Evolutionary conservation across 64 coral and sea anemone species (phyloP).

Genomic region (Pachyseris speciosa): DNA sequence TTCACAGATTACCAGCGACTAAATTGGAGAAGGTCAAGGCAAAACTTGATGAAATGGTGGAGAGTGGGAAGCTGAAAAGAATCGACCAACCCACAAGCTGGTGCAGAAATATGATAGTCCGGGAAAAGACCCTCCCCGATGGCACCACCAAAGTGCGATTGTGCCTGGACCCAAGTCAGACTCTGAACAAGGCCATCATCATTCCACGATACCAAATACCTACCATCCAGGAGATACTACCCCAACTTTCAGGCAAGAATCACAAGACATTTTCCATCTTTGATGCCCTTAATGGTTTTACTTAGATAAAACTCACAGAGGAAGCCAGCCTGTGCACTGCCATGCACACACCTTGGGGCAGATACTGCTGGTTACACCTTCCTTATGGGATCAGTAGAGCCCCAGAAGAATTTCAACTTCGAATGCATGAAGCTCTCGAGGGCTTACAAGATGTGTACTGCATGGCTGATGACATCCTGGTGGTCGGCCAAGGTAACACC

Average conservation of each 20-base stretch:
- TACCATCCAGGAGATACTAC: slow-evolving; percentile 40
- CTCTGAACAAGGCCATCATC: slow-evolving; percentile 50
- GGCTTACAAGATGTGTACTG: too few relatives aligned
- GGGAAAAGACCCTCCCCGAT: slow-evolving; percentile 1
- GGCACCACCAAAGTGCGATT: slow-evolving; percentile 30
- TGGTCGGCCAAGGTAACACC: slow-evolving; percentile 17
- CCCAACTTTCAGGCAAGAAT: slow-evolving; percentile 26
- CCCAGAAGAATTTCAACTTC: slow-evolving; percentile 40
- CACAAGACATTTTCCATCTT: too few relatives aligned
- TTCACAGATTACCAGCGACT: too few relatives aligned
- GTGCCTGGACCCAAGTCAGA: slow-evolving; percentile 48
- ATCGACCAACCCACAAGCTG: too few relatives aligned
- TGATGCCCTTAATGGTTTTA: slow-evolving; percentile 39
- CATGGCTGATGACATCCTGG: slow-evolving; percentile 43
- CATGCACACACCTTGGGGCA: too few relatives aligned
- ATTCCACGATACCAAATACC: slow-evolving; percentile 30
- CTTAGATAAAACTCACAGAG: slow-evolving; percentile 46
- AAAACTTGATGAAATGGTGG: slow-evolving; percentile 41
- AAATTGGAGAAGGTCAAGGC: slow-evolving; percentile 43
- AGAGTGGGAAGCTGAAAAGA: too few relatives aligned
- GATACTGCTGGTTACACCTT: slow-evolving; percentile 41
- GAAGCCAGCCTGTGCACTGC: slow-evolving; percentile 39
- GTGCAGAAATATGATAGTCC: slow-evolving; percentile 26
- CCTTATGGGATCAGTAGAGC: slow-evolving; percentile 41
- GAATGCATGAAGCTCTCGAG: slow-evolving; percentile 29